Evolutionary conservation across 2,888 invertebrate genomes (phyloP).

Genomic region (Hemicrepidius hirtus): DNA sequence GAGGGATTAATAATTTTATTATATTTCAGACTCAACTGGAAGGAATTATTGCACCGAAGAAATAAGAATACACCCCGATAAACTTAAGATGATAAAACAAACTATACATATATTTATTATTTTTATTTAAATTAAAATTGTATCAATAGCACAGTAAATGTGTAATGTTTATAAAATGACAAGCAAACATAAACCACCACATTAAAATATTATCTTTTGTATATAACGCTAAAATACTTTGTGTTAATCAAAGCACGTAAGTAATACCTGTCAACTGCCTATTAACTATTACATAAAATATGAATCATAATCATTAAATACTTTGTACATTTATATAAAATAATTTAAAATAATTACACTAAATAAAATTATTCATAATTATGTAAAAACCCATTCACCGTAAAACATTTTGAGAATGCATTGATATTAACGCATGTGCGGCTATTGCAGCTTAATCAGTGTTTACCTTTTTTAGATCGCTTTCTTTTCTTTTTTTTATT

Average conservation of each 20-base stretch:
- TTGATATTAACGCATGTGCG: constrained; percentile 24
- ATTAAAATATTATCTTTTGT: constrained; percentile 47
- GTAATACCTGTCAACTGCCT: constrained; percentile 34
- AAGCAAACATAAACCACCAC: constrained; percentile 56
- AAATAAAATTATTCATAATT: constrained; percentile 53
- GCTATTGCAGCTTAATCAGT: constrained; percentile 63
- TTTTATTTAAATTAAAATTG: constrained; percentile 53
- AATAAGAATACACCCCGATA: constrained; percentile 73
- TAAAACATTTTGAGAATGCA: constrained; percentile 47
- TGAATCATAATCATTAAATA: constrained; percentile 65
- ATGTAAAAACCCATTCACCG: constrained; percentile 65
- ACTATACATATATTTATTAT: constrained; percentile 54
- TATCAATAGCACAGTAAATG: constrained; percentile 53
- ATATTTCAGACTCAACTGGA: constrained; percentile 88
- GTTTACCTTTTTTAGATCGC: constrained; percentile 74
- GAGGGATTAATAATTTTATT: not conserved
- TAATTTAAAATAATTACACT: constrained; percentile 65
- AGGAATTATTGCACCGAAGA: constrained; percentile 95
- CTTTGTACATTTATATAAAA: constrained; percentile 68
- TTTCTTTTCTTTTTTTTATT: constrained; percentile 74
- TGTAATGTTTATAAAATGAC: constrained; percentile 57
- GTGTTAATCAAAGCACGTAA: constrained; percentile 37
- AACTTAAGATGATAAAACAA: not conserved
- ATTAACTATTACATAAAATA: constrained; percentile 63
- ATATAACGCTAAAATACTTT: constrained; percentile 47